Evolutionary conservation across 2,888 invertebrate species (phyloP).

Genomic region (Diaphora mendica): DNA sequence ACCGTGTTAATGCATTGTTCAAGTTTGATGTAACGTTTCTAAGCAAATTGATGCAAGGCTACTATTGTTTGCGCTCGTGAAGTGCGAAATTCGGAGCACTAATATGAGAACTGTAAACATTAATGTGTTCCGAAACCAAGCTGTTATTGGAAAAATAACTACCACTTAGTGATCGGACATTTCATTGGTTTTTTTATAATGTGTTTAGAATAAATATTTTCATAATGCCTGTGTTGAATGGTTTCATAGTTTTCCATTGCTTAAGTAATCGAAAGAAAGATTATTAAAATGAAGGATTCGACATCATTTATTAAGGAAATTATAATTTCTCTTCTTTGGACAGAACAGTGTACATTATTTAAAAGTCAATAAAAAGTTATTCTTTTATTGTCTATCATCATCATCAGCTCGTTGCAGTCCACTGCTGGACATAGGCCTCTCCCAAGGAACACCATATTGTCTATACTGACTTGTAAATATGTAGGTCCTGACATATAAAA

Average conservation of each 20-base stretch:
- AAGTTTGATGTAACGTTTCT: slow-evolving; percentile 56
- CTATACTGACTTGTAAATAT: too few species aligned
- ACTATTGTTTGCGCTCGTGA: slow-evolving; percentile 61
- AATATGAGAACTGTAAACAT: slow-evolving; percentile 65
- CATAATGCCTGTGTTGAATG: slow-evolving; percentile 26
- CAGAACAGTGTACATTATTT: background rate
- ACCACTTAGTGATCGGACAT: slow-evolving; percentile 35
- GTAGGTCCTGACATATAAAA: too few species aligned
- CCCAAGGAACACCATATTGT: too few species aligned
- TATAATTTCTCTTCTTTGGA: background rate
- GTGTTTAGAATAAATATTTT: slow-evolving; percentile 28
- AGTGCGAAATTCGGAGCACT: slow-evolving; percentile 64
- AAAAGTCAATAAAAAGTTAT: background rate
- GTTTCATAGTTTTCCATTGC: background rate
- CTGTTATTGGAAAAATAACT: slow-evolving; percentile 41
- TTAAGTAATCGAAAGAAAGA: background rate
- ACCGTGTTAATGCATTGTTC: slow-evolving; percentile 60
- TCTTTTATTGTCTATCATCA: too few species aligned
- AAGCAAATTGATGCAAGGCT: slow-evolving; percentile 69
- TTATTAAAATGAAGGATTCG: background rate
- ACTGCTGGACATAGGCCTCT: too few species aligned
- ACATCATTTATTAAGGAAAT: background rate
- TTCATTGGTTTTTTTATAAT: slow-evolving; percentile 38
- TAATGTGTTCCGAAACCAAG: slow-evolving; percentile 42
- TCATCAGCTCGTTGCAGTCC: too few species aligned